A percentile compares a stretch with the other conserved stretches of the same genome.
These are phyloP conservation scores for Oscheius sp. DNA, from an alignment of 2,888 invertebrate species.

Conservation along the genomic window DNA sequence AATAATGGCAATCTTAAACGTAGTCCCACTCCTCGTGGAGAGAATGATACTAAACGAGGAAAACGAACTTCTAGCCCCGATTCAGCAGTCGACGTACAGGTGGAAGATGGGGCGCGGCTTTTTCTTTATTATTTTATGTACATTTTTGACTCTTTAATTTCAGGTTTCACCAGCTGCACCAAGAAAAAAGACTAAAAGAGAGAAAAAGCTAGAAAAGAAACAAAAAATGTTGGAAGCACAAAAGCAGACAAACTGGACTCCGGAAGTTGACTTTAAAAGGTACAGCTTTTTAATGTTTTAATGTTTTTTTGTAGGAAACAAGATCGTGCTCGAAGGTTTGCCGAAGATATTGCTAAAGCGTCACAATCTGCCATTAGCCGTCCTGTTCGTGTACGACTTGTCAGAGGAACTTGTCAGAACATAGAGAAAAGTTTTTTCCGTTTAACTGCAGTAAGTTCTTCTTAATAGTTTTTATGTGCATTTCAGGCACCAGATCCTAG, in stretches of 20 bases:
- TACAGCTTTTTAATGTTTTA: neutral
- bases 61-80: conserved; percentile 28
- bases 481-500: conserved; percentile 87
- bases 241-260: conserved; percentile 5
- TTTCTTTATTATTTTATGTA: neutral
- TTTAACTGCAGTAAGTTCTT: conserved; percentile 78
- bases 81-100: conserved; percentile 7
- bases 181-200: conserved; percentile 23
- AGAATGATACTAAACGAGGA: conserved; percentile 29
- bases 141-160: neutral
- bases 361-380: neutral
- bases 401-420: conserved; percentile 91
- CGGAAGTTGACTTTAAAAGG: conserved; percentile 8
- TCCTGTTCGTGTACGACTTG: conserved; percentile 26
- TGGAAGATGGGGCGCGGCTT: conserved; percentile 10
- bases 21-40: conserved; percentile 33
- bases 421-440: conserved; percentile 95
- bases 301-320: conserved; percentile 37
- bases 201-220: conserved; percentile 29
- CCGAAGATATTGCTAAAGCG: conserved; percentile 32
- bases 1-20: too few relatives aligned
- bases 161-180: neutral
- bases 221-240: conserved; percentile 7
- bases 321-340: conserved; percentile 54
- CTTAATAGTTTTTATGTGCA: conserved; percentile 2